Percentiles rank a stretch among this genome's conserved stretches.
phyloP scores from a whole-genome alignment of 2,888 invertebrate genomes.

The Acrocera orbiculus region DNA sequence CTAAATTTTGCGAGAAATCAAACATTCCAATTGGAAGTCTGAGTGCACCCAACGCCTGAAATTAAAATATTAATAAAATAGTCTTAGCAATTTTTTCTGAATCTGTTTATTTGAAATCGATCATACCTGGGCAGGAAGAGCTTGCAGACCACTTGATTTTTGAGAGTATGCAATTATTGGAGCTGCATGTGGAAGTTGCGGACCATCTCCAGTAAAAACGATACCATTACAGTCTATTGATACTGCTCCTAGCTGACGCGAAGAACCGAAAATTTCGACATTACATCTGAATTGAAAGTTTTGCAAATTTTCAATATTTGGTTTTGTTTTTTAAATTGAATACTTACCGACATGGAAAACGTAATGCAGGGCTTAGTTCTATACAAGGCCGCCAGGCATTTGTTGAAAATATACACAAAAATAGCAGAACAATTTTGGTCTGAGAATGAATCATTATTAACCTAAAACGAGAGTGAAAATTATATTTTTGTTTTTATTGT shows the following conservation, averaged over 20 bases:
- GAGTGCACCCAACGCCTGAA: slow-evolving; percentile 45
- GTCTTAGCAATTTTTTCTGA: too few relatives aligned
- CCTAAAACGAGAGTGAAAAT: too few relatives aligned
- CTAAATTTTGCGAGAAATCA: slow-evolving; percentile 67
- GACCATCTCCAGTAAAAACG: slow-evolving; percentile 62
- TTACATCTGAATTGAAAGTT: slow-evolving; percentile 33
- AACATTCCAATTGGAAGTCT: slow-evolving; percentile 55
- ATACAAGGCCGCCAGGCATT: slow-evolving; percentile 52
- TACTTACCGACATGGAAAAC: slow-evolving; percentile 51
- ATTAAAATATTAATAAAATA: slow-evolving; percentile 1
- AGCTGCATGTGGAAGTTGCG: slow-evolving; percentile 57
- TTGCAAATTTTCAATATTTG: too few relatives aligned
- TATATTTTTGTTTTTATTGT: too few relatives aligned
- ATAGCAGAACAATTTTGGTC: too few relatives aligned
- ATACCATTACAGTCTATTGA: slow-evolving; percentile 68
- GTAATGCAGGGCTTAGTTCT: slow-evolving; percentile 55
- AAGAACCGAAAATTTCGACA: slow-evolving; percentile 33
- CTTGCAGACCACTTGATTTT: slow-evolving; percentile 61
- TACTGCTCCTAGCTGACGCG: slow-evolving; percentile 37
- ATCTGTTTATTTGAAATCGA: not conserved
- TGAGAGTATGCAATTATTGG: slow-evolving; percentile 68
- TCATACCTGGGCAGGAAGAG: slow-evolving; percentile 54
- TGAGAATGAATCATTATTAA: too few relatives aligned
- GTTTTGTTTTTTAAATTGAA: too few relatives aligned
- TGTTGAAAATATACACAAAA: too few relatives aligned